A percentile compares a stretch with the other conserved stretches of the same genome.
Evolutionary conservation across 2,113 vertebrate genomes (phyloP).

Genomic region (Perca flavescens): DNA sequence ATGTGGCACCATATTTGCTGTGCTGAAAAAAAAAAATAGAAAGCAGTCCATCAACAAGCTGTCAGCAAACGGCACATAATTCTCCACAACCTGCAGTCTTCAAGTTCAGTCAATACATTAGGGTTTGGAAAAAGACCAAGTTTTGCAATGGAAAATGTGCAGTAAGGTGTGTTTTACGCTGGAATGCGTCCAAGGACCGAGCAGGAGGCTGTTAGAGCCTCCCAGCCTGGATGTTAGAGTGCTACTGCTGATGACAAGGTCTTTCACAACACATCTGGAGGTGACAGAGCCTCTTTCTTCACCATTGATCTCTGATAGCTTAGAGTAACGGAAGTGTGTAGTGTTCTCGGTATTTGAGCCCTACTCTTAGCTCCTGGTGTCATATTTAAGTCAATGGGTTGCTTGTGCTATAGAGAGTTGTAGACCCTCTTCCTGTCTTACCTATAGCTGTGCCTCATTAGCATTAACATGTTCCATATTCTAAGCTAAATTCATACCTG

Average conservation of each 20-base stretch:
- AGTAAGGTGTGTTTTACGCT: conserved; percentile 25
- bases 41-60: conserved; percentile 27
- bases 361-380: conserved; percentile 3
- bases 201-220: conserved; percentile 25
- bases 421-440: not conserved
- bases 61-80: conserved; percentile 37
- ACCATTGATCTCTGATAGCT: conserved; percentile 39
- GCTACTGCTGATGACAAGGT: conserved; percentile 36
- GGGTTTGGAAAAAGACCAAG: conserved; percentile 56
- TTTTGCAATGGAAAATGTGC: conserved; percentile 46
- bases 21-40: conserved; percentile 7
- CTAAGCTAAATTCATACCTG: not conserved
- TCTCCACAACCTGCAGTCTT: conserved; percentile 22
- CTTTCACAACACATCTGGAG: conserved; percentile 35
- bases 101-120: conserved; percentile 34
- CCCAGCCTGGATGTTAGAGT: not conserved
- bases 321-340: conserved; percentile 11
- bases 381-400: conserved; percentile 32
- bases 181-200: conserved; percentile 37
- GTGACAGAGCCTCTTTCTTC: conserved; percentile 28
- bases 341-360: not conserved
- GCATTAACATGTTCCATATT: conserved; percentile 1
- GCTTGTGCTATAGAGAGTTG: not conserved
- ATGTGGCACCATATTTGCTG: conserved; percentile 8
- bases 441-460: not conserved